phyloP scores from a whole-genome alignment of 2,797 vertebrate genomes.

The Sebastolobus altivelis region DNA sequence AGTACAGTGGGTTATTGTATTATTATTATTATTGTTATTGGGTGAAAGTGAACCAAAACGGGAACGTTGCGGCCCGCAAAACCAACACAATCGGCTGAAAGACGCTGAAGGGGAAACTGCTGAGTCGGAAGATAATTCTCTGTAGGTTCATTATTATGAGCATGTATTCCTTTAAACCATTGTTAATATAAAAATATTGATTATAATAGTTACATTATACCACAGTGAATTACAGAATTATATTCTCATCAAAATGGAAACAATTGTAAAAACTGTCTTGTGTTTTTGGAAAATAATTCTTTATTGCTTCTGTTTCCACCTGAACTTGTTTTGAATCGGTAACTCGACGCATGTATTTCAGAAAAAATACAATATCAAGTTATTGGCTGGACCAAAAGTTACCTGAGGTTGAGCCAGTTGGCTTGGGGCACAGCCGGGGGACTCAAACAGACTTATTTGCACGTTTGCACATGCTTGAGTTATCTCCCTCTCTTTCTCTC shows the following conservation, averaged over 20 bases:
- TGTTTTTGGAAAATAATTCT: not conserved
- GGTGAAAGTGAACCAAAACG: not conserved
- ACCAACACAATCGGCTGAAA: not conserved
- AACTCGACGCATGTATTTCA: not conserved
- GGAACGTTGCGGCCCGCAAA: not conserved
- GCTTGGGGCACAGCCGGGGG: conserved; percentile 17
- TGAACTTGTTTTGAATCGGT: not conserved
- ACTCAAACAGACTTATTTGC: conserved; percentile 28
- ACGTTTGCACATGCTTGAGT: conserved; percentile 23
- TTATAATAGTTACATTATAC: not conserved
- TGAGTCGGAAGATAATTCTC: not conserved
- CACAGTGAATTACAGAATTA: not conserved
- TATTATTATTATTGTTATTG: no score
- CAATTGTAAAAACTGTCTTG: not conserved
- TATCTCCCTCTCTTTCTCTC: not conserved
- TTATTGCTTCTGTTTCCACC: not conserved
- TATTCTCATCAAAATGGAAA: not conserved
- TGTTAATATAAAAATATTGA: not conserved
- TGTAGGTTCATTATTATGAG: not conserved
- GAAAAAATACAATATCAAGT: conserved; percentile 8
- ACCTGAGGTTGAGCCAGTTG: conserved; percentile 15
- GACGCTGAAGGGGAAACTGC: not conserved
- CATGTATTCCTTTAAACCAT: not conserved
- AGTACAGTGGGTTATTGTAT: no score
- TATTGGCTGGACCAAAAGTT: conserved; percentile 13